Evolutionary conservation across 2,797 vertebrate species (phyloP).

Genomic region (Chaenodraco wilsoni): DNA sequence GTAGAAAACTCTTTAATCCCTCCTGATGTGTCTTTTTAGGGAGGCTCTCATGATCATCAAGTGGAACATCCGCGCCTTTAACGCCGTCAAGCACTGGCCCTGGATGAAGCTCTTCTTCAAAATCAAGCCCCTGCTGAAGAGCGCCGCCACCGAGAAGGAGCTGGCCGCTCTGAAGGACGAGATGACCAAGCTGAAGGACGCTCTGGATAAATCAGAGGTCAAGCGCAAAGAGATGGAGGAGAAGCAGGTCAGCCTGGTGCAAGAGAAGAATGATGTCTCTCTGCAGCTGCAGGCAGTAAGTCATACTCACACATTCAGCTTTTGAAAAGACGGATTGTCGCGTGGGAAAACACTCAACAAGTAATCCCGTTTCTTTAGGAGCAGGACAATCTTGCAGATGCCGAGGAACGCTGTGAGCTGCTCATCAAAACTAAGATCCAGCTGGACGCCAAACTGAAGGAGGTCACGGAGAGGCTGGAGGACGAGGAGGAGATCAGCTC

Average conservation of each 20-base stretch:
- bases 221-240: slow-evolving; percentile 94
- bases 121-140: slow-evolving; percentile 93
- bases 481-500: slow-evolving; percentile 93
- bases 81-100: slow-evolving; percentile 93
- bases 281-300: slow-evolving; percentile 92
- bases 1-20: slow-evolving; percentile 38
- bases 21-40: slow-evolving; percentile 73
- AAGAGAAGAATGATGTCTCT: slow-evolving; percentile 91
- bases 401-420: slow-evolving; percentile 92
- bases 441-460: slow-evolving; percentile 92
- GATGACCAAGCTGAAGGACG: slow-evolving; percentile 79
- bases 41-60: slow-evolving; percentile 93
- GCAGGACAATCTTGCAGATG: slow-evolving; percentile 93
- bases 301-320: slow-evolving; percentile 48
- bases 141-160: slow-evolving; percentile 89
- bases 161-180: slow-evolving; percentile 80
- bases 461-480: slow-evolving; percentile 90
- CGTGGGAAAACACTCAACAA: neutral
- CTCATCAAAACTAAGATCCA: slow-evolving; percentile 96
- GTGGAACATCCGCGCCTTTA: slow-evolving; percentile 95
- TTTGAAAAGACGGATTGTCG: neutral
- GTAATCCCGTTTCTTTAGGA: slow-evolving; percentile 79
- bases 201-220: slow-evolving; percentile 86
- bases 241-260: slow-evolving; percentile 90
- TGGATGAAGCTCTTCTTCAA: slow-evolving; percentile 98